Percentiles rank a stretch among this genome's conserved stretches.
phyloP scores from a whole-genome alignment of 2,888 invertebrate species.

The Megaustenia siamemsis region DNA sequence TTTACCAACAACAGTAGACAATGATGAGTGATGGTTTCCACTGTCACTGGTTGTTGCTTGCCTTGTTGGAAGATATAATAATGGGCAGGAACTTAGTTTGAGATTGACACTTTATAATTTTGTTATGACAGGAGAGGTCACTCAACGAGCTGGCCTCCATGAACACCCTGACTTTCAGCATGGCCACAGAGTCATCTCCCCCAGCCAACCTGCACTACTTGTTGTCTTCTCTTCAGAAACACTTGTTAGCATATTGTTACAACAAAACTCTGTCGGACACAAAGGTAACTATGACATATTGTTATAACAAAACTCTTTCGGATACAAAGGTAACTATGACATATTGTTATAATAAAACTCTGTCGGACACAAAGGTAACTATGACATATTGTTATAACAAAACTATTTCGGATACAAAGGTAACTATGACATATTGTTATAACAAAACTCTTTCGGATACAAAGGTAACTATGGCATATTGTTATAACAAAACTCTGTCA shows the following conservation, averaged over 20 bases:
- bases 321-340: background rate
- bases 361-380: constrained; percentile 1
- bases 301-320: background rate
- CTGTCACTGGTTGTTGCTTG: too few relatives aligned
- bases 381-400: background rate
- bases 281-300: constrained; percentile 29
- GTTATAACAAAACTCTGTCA: background rate
- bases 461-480: constrained; percentile 21
- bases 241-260: constrained; percentile 83
- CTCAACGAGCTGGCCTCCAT: constrained; percentile 74
- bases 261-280: constrained; percentile 50
- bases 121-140: constrained; percentile 77
- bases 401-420: background rate
- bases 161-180: constrained; percentile 61
- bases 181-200: constrained; percentile 60
- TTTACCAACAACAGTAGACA: too few relatives aligned
- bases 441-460: constrained; percentile 43
- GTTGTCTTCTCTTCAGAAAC: constrained; percentile 84
- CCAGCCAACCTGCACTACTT: constrained; percentile 82
- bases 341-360: background rate
- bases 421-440: constrained; percentile 76
- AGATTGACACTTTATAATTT: too few relatives aligned
- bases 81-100: too few relatives aligned
- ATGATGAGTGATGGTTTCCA: too few relatives aligned
- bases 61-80: too few relatives aligned